Evolutionary conservation across 2,888 invertebrate species (phyloP), one percentile per base, ranked within the genome.

Genomic region (Nephrotoma guestfalica): DNA sequence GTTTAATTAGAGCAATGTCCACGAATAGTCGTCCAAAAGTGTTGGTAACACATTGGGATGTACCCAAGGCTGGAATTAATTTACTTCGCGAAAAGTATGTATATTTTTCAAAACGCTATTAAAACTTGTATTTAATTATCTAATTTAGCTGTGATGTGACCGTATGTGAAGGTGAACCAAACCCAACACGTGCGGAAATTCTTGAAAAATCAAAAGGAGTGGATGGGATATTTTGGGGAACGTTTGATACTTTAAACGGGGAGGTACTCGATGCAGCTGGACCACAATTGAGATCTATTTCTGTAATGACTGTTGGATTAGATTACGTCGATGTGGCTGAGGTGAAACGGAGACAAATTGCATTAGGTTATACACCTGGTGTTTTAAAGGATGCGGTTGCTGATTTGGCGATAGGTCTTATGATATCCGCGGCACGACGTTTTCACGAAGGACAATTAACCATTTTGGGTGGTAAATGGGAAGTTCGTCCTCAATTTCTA

Each of bases 261-360:
- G 88, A 88, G 85, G 86, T 87, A 13, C 57, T 88, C 9, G 87
- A 88, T 86, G 87, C 87, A 18, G 87, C 87, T 84, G 88, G 96
- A 13, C 92, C 94, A 0, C 92, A 93, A 86, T 90, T 97, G 87
- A 95, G 95, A 91, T 94, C 94, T 0, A 92, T 97, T 3, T 93
- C 94, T 0, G 94, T 96, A 0, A 95, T 96, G 94, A 95, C 96
- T 0, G 96, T 96, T 1, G 97, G 97, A 2, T 93, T 94, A 87
- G 96, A 97, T 89, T 96, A 97, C 88, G 93, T 97, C 57, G 96
- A 97, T 89, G 88, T 95, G 0, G 90, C 92, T 0, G 96, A 94
- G 89, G 92, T 96, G 86, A 94, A 93, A 89, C 92, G 92, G 87
- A 93, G 94, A 41, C 94, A 94, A 0, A 94, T 97, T 85, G 92